Evolutionary conservation across 2,888 invertebrate species (phyloP).

Genomic region (Caenorhabditis plicata): DNA sequence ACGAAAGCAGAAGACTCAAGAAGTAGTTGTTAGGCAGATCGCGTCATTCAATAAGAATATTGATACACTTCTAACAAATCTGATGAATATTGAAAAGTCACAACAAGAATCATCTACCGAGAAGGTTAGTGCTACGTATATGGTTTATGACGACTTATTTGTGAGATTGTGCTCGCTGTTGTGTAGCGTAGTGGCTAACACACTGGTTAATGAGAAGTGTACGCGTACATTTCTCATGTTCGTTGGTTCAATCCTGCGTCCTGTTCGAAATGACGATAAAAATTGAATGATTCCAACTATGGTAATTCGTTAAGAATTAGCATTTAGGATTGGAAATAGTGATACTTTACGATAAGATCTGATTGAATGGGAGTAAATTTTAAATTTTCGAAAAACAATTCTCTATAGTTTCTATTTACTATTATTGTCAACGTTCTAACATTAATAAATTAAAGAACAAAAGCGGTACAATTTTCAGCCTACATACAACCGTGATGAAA

Average conservation of each 20-base stretch:
- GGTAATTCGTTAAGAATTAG: too few species aligned
- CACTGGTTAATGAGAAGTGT: too few species aligned
- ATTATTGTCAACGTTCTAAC: too few species aligned
- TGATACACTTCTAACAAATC: constrained; percentile 36
- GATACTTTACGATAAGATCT: constrained; percentile 34
- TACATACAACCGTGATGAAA: constrained; percentile 39
- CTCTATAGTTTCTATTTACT: too few species aligned
- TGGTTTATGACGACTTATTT: too few species aligned
- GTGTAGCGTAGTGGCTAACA: too few species aligned
- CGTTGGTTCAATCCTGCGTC: too few species aligned
- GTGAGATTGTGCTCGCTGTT: too few species aligned
- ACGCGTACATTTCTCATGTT: too few species aligned
- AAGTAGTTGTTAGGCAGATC: constrained; percentile 35
- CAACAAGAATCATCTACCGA: constrained; percentile 15
- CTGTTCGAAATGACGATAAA: constrained; percentile 19
- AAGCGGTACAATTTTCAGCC: constrained; percentile 32
- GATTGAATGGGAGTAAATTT: constrained; percentile 13
- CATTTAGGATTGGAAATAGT: constrained; percentile 1
- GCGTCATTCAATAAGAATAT: constrained; percentile 51
- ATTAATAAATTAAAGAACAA: too few species aligned
- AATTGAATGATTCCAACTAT: constrained; percentile 6
- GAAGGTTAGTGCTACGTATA: too few species aligned
- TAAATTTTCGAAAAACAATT: not conserved
- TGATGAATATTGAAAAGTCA: constrained; percentile 21
- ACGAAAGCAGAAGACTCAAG: constrained; percentile 10